Evolutionary conservation across 1,140 invertebrate genomes (phyloP).

Genomic region (Zaprionus africanus): DNA sequence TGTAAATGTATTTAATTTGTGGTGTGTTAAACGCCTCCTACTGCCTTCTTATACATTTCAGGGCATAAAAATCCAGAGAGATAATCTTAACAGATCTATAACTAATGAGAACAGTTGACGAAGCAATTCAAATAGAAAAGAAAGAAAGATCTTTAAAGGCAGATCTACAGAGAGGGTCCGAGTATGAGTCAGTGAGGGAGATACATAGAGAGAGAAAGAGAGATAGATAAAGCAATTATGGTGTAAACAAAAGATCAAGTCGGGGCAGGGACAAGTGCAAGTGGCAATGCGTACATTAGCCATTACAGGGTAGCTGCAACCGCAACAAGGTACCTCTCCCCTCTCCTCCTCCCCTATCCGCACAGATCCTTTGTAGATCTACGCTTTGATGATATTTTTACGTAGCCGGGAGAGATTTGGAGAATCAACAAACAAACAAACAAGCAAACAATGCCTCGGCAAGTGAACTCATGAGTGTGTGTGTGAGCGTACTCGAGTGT

Average conservation of each 20-base stretch:
- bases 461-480: constrained; percentile 3
- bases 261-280: constrained; percentile 45
- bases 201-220: background rate
- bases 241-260: constrained; percentile 68
- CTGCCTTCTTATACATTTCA: too few species aligned
- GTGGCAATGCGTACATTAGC: constrained; percentile 71
- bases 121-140: background rate
- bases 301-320: constrained; percentile 58
- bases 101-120: constrained; percentile 2
- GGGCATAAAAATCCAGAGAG: background rate
- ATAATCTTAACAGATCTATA: background rate
- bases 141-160: background rate
- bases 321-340: background rate
- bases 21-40: too few species aligned
- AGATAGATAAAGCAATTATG: constrained; percentile 23
- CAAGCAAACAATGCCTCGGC: constrained; percentile 36
- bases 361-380: constrained; percentile 47
- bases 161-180: background rate
- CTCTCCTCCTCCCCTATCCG: background rate
- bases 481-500: background rate
- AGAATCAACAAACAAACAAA: constrained; percentile 61
- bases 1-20: too few species aligned
- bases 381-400: constrained; percentile 65
- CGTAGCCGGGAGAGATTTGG: constrained; percentile 57
- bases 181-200: background rate